These are phyloP conservation scores for Takifugu rubripes DNA, from an alignment of 2,797 vertebrate genomes.

Conservation along the genomic window DNA sequence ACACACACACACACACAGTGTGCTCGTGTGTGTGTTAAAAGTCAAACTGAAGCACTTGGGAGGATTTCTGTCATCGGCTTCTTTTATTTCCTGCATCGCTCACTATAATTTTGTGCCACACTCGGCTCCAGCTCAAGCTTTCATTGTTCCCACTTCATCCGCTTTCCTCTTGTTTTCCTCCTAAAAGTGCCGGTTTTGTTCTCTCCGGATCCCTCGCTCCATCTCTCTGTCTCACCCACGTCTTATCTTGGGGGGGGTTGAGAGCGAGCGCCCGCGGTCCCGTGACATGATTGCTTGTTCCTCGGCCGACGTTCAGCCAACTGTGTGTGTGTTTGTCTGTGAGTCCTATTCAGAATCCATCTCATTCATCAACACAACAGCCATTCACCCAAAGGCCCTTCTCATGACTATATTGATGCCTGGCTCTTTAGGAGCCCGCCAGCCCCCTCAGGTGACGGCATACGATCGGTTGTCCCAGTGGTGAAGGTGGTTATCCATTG, in stretches of 20 bases:
- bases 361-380: conserved; percentile 63
- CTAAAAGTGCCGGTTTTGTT: conserved; percentile 12
- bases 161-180: conserved; percentile 11
- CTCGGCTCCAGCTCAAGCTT: conserved; percentile 3
- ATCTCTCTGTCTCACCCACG: conserved; percentile 20
- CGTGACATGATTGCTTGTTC: conserved; percentile 35
- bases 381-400: conserved; percentile 43
- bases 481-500: conserved; percentile 55
- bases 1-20: not conserved
- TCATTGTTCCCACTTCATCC: conserved; percentile 8
- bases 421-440: conserved; percentile 39
- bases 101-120: conserved; percentile 5
- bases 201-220: conserved; percentile 5
- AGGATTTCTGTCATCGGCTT: conserved; percentile 12
- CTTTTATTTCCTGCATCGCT: conserved; percentile 10
- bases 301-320: conserved; percentile 38
- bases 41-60: conserved; percentile 8
- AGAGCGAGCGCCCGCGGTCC: conserved; percentile 26
- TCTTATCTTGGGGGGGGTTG: conserved; percentile 21
- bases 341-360: conserved; percentile 35
- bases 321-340: conserved; percentile 23
- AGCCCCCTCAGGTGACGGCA: conserved; percentile 24
- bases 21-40: conserved; percentile 7
- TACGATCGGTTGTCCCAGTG: conserved; percentile 56
- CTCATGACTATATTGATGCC: conserved; percentile 65